A percentile compares a stretch with the other conserved stretches of the same genome.
Conservation (phyloP, 2,797 vertebrate species). For the Aselliscus stoliczkanus region DNA sequence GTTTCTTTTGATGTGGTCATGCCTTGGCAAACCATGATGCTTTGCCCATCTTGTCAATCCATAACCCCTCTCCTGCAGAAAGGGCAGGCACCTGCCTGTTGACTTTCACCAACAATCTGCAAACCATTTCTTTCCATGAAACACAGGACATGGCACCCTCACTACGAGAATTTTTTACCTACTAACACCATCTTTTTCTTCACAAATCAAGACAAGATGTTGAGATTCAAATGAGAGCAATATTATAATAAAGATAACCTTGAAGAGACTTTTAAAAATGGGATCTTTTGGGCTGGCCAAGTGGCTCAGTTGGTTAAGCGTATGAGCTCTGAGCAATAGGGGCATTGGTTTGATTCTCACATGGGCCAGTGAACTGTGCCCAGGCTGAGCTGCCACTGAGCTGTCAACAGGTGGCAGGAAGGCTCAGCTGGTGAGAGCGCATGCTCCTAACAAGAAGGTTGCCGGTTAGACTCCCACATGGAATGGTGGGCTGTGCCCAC, state of each 20-base stretch:
- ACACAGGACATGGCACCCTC: neutral
- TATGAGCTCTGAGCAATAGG: no score
- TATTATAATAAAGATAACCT: neutral
- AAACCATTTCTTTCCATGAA: neutral
- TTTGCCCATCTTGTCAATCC: neutral
- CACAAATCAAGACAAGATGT: neutral
- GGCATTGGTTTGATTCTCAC: no score
- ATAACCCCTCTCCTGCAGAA: neutral
- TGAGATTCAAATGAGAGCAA: neutral
- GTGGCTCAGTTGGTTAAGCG: no score
- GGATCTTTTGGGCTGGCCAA: no score
- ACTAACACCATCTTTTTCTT: neutral
- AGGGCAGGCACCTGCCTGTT: fast-evolving
- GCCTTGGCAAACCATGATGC: neutral
- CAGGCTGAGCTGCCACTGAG: no score
- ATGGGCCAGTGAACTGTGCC: no score
- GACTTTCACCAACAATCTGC: neutral
- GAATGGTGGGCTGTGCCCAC: no score
- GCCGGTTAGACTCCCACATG: no score
- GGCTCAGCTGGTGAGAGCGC: no score
- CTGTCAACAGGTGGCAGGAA: no score
- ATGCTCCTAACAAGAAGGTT: no score
- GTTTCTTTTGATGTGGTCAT: neutral
- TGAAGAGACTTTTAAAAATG: neutral
- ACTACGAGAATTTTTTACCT: neutral